Conservation (phyloP, 2,113 vertebrate genomes). For the Prunella fulvescens region DNA sequence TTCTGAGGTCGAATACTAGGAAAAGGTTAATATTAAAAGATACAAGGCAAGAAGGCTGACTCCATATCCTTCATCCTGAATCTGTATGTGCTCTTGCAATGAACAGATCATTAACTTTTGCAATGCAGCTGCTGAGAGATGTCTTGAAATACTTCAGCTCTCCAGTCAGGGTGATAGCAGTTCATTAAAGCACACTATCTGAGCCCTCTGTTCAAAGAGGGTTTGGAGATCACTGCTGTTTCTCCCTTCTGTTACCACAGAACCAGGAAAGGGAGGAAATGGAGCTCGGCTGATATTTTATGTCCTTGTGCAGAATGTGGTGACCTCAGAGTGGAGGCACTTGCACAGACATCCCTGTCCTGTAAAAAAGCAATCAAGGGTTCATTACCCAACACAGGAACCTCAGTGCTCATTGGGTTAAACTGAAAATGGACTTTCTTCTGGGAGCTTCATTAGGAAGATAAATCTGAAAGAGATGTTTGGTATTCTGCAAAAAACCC, state of each 20-base stretch:
- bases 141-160: slow-evolving; percentile 32
- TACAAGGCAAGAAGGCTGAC: neutral
- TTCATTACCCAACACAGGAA: neutral
- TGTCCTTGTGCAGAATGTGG: neutral
- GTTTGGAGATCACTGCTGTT: neutral
- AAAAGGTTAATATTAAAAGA: neutral
- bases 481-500: neutral
- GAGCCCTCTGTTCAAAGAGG: neutral
- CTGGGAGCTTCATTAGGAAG: neutral
- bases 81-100: neutral
- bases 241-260: neutral
- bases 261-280: slow-evolving; percentile 23
- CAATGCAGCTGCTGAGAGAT: slow-evolving; percentile 8
- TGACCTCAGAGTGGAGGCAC: neutral
- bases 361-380: neutral
- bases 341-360: neutral
- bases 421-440: neutral
- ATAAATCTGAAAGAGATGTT: neutral
- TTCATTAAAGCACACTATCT: neutral
- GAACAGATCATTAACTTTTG: slow-evolving; percentile 28
- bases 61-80: neutral
- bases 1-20: neutral
- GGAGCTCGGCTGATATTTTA: neutral
- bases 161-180: neutral
- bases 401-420: neutral